phyloP scores from a whole-genome alignment of 64 coral and sea anemone species.

The Actinia tenebrosa region DNA sequence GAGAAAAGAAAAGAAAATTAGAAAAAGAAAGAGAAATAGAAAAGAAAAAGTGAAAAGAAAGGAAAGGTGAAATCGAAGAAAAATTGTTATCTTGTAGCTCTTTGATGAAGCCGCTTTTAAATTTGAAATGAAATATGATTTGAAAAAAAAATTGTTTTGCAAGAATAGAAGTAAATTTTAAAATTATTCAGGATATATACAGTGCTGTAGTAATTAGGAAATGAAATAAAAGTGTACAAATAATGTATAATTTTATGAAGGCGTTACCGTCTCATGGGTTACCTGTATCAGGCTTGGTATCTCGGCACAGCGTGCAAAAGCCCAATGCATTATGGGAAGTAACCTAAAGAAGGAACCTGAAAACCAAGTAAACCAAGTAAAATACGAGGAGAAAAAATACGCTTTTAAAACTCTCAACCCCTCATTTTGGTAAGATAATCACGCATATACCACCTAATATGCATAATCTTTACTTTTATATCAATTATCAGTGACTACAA shows the following conservation, averaged over 20 bases:
- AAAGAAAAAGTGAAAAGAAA: no score
- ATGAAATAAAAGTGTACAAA: no score
- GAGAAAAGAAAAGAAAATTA: no score
- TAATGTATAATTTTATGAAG: not conserved
- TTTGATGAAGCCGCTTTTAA: no score
- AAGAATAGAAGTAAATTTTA: no score
- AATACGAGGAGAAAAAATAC: constrained; percentile 1
- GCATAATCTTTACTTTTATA: not conserved
- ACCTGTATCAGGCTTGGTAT: not conserved
- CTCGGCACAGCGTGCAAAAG: constrained; percentile 4
- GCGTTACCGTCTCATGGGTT: not conserved
- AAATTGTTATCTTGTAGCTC: no score
- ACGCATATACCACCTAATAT: not conserved
- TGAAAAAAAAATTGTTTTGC: no score
- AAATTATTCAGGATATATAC: no score
- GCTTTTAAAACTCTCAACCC: not conserved
- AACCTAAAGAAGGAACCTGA: constrained; percentile 1
- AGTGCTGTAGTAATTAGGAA: no score
- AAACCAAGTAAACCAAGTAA: not conserved
- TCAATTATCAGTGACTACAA: not conserved
- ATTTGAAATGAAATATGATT: no score
- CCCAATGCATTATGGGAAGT: not conserved
- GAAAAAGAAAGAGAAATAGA: no score
- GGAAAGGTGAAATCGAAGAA: no score
- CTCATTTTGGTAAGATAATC: constrained; percentile 15